Evolutionary conservation across 2,113 vertebrate species (phyloP).

Genomic region (Phrynosoma platyrhinos): DNA sequence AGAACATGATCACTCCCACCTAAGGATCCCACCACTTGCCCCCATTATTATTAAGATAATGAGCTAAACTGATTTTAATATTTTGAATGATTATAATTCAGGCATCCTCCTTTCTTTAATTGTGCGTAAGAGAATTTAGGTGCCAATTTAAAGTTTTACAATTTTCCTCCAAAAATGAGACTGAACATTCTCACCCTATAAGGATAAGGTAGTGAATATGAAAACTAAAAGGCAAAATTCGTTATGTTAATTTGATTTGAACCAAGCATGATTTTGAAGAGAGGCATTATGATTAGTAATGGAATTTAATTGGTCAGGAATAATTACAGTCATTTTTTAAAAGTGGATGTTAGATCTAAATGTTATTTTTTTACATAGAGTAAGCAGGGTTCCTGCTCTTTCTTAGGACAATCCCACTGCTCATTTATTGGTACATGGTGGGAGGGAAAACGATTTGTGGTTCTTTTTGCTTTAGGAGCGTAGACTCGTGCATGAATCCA

Average conservation of each 20-base stretch:
- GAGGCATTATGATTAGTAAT: conserved; percentile 40
- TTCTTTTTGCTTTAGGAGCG: background rate
- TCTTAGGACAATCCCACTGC: background rate
- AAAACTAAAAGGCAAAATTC: conserved; percentile 34
- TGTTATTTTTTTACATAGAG: conserved; percentile 1
- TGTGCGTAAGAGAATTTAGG: background rate
- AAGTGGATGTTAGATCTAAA: background rate
- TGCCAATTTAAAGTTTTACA: background rate
- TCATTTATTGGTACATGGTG: background rate
- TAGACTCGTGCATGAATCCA: background rate
- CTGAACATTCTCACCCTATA: conserved; percentile 7
- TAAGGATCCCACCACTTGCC: too few relatives aligned
- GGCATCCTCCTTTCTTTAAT: conserved; percentile 11
- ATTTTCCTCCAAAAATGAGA: conserved; percentile 27
- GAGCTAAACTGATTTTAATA: background rate
- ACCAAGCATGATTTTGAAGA: conserved; percentile 21
- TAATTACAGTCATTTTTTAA: conserved; percentile 4
- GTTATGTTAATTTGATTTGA: conserved; percentile 5
- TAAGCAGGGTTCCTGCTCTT: background rate
- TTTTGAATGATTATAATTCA: conserved; percentile 3
- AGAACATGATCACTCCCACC: too few relatives aligned
- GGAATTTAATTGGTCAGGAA: conserved; percentile 19
- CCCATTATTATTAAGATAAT: background rate
- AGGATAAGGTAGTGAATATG: conserved; percentile 17
- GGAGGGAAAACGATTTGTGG: background rate